A percentile compares a stretch with the other conserved stretches of the same genome.
Conservation (phyloP, 2,888 invertebrate species). For the Endomychus coccineus region DNA sequence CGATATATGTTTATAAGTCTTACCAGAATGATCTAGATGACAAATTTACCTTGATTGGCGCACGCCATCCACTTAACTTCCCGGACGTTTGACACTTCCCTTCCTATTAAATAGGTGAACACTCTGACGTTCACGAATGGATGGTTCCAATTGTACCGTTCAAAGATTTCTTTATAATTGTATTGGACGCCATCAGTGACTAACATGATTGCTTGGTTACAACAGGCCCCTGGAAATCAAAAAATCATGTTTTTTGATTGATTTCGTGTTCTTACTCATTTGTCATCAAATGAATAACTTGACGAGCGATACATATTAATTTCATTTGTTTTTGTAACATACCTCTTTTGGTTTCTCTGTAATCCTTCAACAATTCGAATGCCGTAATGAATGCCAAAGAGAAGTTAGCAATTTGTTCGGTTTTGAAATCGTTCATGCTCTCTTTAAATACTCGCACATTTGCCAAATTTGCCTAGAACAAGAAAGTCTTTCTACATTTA, state of each 20-base stretch:
- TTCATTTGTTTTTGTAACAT: conserved; percentile 4
- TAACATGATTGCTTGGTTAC: conserved; percentile 96
- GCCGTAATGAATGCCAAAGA: conserved; percentile 81
- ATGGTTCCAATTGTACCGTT: conserved; percentile 78
- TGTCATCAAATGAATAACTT: no score
- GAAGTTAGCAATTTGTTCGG: conserved; percentile 90
- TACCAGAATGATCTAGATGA: background rate
- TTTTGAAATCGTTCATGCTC: conserved; percentile 67
- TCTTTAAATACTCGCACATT: conserved; percentile 78
- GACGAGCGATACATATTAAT: no score
- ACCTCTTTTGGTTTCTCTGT: conserved; percentile 35
- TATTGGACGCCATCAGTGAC: conserved; percentile 98
- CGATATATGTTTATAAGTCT: background rate
- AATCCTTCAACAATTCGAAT: conserved; percentile 67
- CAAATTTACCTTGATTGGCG: conserved; percentile 69
- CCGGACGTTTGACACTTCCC: conserved; percentile 75
- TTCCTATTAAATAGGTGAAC: conserved; percentile 92
- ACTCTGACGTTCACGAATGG: conserved; percentile 82
- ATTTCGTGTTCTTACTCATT: no score
- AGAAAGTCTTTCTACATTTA: background rate
- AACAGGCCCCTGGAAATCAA: conserved; percentile 43
- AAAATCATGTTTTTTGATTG: no score
- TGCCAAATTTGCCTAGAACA: conserved; percentile 69
- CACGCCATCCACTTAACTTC: conserved; percentile 99
- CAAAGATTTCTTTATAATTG: conserved; percentile 87